Conservation (phyloP, 2,888 invertebrate species). For the Baronia brevicornis region DNA sequence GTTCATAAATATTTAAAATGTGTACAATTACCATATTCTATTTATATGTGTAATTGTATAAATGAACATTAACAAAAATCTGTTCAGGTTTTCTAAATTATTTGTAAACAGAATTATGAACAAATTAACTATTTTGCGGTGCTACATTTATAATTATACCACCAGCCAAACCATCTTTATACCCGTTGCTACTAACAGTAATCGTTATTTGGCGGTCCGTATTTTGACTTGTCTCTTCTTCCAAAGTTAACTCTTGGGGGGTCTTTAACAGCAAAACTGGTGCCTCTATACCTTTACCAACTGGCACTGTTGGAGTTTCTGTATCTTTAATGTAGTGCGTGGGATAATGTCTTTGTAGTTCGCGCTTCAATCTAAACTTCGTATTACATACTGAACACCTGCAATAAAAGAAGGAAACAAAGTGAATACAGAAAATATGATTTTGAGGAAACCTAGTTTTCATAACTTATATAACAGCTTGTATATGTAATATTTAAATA, state of each 20-base stretch:
- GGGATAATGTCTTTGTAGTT: constrained; percentile 63
- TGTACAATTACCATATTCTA: too few relatives aligned
- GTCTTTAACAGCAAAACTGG: constrained; percentile 10
- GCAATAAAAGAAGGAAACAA: constrained; percentile 19
- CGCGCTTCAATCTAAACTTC: constrained; percentile 54
- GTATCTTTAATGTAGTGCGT: constrained; percentile 44
- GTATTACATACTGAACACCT: constrained; percentile 60
- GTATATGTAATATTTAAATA: too few relatives aligned
- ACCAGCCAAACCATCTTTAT: constrained; percentile 40
- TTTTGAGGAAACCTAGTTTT: too few relatives aligned
- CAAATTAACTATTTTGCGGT: constrained; percentile 29
- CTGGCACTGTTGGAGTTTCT: constrained; percentile 9
- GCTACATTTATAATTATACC: constrained; percentile 52
- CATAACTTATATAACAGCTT: too few relatives aligned
- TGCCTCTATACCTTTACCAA: constrained; percentile 9
- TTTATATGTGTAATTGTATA: constrained; percentile 3
- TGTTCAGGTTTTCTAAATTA: too few relatives aligned
- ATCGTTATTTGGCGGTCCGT: constrained; percentile 40
- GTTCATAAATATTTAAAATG: too few relatives aligned
- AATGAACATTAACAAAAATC: constrained; percentile 1
- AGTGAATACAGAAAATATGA: background rate
- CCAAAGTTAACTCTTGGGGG: constrained; percentile 10
- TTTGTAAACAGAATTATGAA: constrained; percentile 3
- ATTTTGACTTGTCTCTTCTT: constrained; percentile 14
- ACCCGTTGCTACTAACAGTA: constrained; percentile 36